Conservation (phyloP, 37 sponge, comb jelly and placozoan genomes). For the Ianthella basta region DNA sequence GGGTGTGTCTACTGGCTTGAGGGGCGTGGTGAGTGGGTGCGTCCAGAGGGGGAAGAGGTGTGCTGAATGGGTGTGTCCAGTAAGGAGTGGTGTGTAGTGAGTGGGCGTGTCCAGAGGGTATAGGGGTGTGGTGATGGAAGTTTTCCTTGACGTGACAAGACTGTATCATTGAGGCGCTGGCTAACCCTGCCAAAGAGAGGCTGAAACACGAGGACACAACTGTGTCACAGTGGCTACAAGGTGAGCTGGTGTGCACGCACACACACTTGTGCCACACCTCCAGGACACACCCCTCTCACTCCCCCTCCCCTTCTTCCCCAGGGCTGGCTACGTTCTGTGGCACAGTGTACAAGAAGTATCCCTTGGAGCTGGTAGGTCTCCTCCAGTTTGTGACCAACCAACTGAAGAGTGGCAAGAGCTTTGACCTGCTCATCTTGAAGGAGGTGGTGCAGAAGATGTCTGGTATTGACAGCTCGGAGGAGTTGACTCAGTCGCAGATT, state of each 20-base stretch:
- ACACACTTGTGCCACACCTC: not conserved
- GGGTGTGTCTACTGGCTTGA: not conserved
- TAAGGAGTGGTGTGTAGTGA: not conserved
- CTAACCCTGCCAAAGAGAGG: slow-evolving; percentile 89
- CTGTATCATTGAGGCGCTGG: slow-evolving; percentile 96
- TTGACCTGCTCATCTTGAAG: slow-evolving; percentile 94
- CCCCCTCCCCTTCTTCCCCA: slow-evolving; percentile 2
- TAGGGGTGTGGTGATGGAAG: not conserved
- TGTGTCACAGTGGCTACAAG: slow-evolving; percentile 94
- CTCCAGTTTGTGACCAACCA: slow-evolving; percentile 98
- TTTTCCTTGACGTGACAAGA: slow-evolving; percentile 41
- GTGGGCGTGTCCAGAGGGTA: not conserved
- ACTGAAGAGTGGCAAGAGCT: slow-evolving; percentile 97
- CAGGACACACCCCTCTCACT: not conserved
- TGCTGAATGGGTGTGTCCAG: not conserved
- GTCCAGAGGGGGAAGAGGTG: not conserved
- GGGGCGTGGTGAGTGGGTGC: not conserved
- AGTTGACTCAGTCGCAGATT: slow-evolving; percentile 84
- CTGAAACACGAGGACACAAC: slow-evolving; percentile 96
- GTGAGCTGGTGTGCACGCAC: not conserved
- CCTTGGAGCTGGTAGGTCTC: slow-evolving; percentile 84
- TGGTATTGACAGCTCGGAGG: slow-evolving; percentile 92
- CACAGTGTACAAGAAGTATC: slow-evolving; percentile 94
- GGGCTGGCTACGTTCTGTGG: slow-evolving; percentile 94
- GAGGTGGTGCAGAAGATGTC: slow-evolving; percentile 97